Evolutionary conservation across 37 sponge, comb jelly and placozoan genomes (phyloP).

Genomic region (Cladorhizidae sp.): DNA sequence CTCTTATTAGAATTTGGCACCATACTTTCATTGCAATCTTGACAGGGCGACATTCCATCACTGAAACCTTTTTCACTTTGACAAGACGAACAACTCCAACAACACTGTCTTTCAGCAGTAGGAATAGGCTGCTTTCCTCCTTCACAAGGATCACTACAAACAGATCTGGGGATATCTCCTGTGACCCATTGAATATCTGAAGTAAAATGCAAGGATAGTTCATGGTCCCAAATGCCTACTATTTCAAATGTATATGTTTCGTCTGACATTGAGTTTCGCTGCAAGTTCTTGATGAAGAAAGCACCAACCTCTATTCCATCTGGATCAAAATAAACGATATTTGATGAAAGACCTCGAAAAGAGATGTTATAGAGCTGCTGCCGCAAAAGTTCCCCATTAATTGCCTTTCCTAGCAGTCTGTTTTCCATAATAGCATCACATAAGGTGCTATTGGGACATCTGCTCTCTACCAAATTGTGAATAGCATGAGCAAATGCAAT

Average conservation of each 20-base stretch:
- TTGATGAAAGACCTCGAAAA: not conserved
- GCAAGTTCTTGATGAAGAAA: conserved; percentile 51
- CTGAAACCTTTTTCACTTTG: conserved; percentile 26
- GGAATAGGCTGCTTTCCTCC: conserved; percentile 34
- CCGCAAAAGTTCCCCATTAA: conserved; percentile 40
- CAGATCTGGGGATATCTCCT: not conserved
- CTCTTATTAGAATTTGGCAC: conserved; percentile 32
- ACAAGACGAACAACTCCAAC: conserved; percentile 70
- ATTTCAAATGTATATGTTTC: not conserved
- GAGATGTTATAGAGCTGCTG: conserved; percentile 38
- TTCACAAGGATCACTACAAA: conserved; percentile 47
- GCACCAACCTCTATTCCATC: conserved; percentile 35
- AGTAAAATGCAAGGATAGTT: conserved; percentile 5
- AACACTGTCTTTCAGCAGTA: conserved; percentile 29
- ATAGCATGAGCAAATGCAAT: conserved; percentile 76
- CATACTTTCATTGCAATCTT: conserved; percentile 39
- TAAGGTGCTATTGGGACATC: conserved; percentile 4
- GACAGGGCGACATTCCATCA: conserved; percentile 46
- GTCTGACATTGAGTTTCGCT: not conserved
- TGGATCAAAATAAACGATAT: conserved; percentile 46
- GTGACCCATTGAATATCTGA: conserved; percentile 6
- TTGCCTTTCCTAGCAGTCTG: not conserved
- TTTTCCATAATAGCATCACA: conserved; percentile 24
- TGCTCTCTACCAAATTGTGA: conserved; percentile 32
- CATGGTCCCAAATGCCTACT: conserved; percentile 40